Evolutionary conservation across 2,113 vertebrate genomes (phyloP).

Genomic region (Malurus cyaneus): DNA sequence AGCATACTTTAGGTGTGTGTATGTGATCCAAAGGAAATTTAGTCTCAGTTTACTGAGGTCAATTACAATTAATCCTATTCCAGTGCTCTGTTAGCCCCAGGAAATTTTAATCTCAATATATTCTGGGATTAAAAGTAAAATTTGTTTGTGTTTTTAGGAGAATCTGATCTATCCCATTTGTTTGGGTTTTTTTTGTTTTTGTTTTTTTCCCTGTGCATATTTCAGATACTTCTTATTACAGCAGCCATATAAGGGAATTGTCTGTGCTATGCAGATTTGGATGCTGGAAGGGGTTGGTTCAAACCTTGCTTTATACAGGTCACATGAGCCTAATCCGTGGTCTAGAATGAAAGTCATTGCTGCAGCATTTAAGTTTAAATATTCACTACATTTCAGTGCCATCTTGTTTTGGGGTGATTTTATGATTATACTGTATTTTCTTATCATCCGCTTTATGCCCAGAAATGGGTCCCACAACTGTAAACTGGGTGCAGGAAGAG

Average conservation of each 20-base stretch:
- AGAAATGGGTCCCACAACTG: too few relatives aligned
- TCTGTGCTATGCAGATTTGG: neutral
- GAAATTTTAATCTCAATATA: neutral
- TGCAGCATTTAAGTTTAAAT: neutral
- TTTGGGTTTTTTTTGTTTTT: neutral
- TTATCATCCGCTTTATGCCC: too few relatives aligned
- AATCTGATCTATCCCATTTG: neutral
- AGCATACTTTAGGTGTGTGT: neutral
- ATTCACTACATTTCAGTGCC: neutral
- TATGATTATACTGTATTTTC: too few relatives aligned
- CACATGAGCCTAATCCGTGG: accelerated
- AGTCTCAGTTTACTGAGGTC: neutral
- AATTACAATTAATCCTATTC: neutral
- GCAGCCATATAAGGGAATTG: neutral
- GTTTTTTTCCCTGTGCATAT: neutral
- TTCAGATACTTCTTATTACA: neutral
- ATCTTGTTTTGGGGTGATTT: too few relatives aligned
- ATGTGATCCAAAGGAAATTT: neutral
- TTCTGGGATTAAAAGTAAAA: neutral
- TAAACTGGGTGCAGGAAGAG: too few relatives aligned
- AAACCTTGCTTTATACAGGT: neutral
- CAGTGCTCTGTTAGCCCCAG: neutral
- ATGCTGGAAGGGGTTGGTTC: neutral
- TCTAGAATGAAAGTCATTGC: neutral
- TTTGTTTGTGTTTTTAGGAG: neutral